These are phyloP conservation scores for Lacerta agilis DNA, from an alignment of 2,797 vertebrate genomes.

Conservation along the genomic window DNA sequence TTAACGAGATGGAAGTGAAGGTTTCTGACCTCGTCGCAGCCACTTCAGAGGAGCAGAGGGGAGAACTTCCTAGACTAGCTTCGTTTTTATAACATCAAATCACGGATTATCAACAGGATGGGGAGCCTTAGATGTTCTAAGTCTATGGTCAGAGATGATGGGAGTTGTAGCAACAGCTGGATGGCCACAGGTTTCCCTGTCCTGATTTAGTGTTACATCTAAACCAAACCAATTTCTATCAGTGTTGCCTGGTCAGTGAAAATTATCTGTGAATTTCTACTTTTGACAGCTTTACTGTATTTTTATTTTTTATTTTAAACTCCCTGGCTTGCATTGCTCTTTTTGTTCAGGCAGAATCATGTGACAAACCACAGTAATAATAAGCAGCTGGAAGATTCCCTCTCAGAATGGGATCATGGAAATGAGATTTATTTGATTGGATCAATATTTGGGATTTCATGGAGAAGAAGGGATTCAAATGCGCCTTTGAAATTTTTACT, in stretches of 20 bases:
- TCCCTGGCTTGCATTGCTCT: conserved; percentile 30
- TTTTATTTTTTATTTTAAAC: neutral
- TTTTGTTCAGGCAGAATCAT: conserved; percentile 38
- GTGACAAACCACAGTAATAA: conserved; percentile 42
- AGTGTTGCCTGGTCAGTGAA: neutral
- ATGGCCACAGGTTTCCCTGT: no score
- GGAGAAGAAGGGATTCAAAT: conserved; percentile 50
- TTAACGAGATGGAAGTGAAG: no score
- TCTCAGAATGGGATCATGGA: conserved; percentile 44
- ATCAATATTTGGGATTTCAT: conserved; percentile 60
- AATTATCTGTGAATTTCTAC: conserved; percentile 37
- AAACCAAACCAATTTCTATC: neutral
- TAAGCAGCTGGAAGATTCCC: conserved; percentile 20
- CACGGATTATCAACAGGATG: neutral
- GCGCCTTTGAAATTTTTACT: conserved; percentile 53
- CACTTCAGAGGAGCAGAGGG: neutral
- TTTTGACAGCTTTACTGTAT: neutral
- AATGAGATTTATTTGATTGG: conserved; percentile 40
- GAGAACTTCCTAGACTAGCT: neutral
- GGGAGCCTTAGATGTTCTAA: no score
- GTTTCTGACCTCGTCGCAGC: neutral
- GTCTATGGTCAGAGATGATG: no score
- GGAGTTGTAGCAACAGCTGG: no score
- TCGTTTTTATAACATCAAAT: neutral
- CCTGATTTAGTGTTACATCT: neutral